phyloP scores from a whole-genome alignment of 1,140 invertebrate genomes.

The Pomacea maculata region DNA sequence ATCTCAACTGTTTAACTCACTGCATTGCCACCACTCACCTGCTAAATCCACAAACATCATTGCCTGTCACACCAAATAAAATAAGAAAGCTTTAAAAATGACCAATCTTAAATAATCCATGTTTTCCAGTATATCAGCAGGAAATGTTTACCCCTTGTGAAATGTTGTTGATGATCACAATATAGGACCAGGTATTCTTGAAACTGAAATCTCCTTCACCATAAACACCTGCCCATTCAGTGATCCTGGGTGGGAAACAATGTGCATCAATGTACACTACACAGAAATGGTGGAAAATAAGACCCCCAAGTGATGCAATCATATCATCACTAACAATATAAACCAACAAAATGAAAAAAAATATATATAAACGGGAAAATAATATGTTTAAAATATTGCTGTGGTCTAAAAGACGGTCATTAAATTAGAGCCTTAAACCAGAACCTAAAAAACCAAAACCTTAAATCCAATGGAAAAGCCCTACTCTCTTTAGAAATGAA shows the following conservation, averaged over 20 bases:
- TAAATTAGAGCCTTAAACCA: no score
- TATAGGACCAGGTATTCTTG: conserved; percentile 85
- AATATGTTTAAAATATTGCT: neutral
- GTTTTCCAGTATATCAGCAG: neutral
- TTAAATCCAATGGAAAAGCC: no score
- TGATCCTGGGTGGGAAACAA: conserved; percentile 72
- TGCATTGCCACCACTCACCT: no score
- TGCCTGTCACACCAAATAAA: no score
- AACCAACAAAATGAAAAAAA: neutral
- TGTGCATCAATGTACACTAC: neutral
- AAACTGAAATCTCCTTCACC: conserved; percentile 89
- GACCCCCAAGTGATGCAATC: neutral
- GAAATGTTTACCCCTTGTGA: conserved; percentile 83
- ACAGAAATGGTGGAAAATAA: neutral
- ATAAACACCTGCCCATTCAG: conserved; percentile 85
- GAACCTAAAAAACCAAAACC: no score
- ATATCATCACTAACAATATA: neutral
- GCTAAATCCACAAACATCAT: no score
- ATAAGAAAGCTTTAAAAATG: no score
- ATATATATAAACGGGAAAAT: neutral
- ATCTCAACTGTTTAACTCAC: no score
- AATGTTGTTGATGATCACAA: conserved; percentile 90
- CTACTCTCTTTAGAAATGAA: no score
- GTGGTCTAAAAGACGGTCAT: no score
- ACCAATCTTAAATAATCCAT: neutral